Base-by-base conservation (phyloP, 30 jellyfish, hydroid and myxozoan species). In the Hydractinia echinata region DNA sequence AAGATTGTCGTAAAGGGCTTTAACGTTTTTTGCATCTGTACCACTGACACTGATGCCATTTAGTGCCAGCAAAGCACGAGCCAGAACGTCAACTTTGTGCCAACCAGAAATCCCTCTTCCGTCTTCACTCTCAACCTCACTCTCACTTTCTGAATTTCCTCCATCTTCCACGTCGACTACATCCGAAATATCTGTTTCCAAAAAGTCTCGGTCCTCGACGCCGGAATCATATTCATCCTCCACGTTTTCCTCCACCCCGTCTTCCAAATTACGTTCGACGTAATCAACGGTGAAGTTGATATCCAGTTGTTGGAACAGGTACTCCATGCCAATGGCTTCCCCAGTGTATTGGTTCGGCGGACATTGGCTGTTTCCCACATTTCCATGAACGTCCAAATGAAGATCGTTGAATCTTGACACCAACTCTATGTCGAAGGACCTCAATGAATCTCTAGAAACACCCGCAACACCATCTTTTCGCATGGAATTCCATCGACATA, bases 261-360 rank as follows among this genome's bases (percentile, higher is more conserved):
- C 74, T 20, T 76, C 80, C 9, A 44, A 39, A 76, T 7, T 48
- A n/a, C 55, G 54, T 21, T 68, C 77, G 50, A 70, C 84, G 14
- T 51, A 50, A n/a, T n/a, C n/a, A n/a, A n/a, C n/a, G 50, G 48
- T 50, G n/a, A 82, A 55, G 39, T 53, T 51, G 13, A 5, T 53
- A n/a, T 66, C 30, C 13, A 51, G 21, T 72, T 82, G 79, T n/a
- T 55, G 51, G 48, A 20, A 82, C 87, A 82, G 77, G 55, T 39
- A 67, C 54, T 82, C 89, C 86, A 82, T 56, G 19, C 89, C 89
- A 82, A 82, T 64, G 39, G 6, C 18, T 77, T 82, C 89, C 10
- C 54, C 54, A 5, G 86, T 13, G 15, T 9, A 14, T 10, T 51
- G 21, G 67, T 16, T 55, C 51, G 68, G 84, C 39, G 88, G 71